phyloP scores from a whole-genome alignment of 2,113 vertebrate genomes.

The Halichoerus grypus region DNA sequence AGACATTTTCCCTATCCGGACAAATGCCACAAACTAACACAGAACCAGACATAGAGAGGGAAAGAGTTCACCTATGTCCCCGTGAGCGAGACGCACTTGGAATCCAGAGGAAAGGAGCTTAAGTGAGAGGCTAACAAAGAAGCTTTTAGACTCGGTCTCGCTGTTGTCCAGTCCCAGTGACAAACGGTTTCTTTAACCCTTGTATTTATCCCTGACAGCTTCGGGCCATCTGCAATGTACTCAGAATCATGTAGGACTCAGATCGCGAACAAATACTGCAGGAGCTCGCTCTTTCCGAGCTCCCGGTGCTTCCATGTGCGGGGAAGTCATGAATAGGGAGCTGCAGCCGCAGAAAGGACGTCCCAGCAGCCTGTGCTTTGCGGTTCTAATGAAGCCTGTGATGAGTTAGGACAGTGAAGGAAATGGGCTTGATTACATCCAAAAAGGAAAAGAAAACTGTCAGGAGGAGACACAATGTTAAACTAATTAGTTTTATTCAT shows the following conservation, averaged over 20 bases:
- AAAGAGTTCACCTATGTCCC: neutral
- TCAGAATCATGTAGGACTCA: constrained; percentile 32
- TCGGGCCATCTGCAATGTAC: constrained; percentile 43
- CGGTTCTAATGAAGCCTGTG: neutral
- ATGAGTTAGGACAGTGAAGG: constrained; percentile 36
- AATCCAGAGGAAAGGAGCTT: neutral
- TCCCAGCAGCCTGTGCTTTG: constrained; percentile 13
- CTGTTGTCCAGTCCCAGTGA: constrained; percentile 38
- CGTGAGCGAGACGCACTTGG: neutral
- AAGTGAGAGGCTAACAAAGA: constrained; percentile 65
- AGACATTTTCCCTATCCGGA: constrained; percentile 62
- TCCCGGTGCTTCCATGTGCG: neutral
- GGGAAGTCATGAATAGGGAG: constrained; percentile 11
- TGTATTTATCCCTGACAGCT: constrained; percentile 64
- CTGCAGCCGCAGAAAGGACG: neutral
- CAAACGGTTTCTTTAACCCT: constrained; percentile 28
- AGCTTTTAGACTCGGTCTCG: constrained; percentile 23
- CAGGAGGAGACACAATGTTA: constrained; percentile 15
- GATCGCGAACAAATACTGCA: constrained; percentile 59
- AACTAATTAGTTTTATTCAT: constrained; percentile 60
- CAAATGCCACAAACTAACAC: constrained; percentile 62
- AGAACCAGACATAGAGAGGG: neutral
- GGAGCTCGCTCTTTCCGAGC: neutral
- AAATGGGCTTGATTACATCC: constrained; percentile 49
- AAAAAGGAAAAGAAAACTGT: constrained; percentile 51